Percentiles rank a stretch among this genome's conserved stretches.
These are phyloP conservation scores for Antheraea pernyi DNA, from an alignment of 1,140 invertebrate genomes.

Conservation along the genomic window DNA sequence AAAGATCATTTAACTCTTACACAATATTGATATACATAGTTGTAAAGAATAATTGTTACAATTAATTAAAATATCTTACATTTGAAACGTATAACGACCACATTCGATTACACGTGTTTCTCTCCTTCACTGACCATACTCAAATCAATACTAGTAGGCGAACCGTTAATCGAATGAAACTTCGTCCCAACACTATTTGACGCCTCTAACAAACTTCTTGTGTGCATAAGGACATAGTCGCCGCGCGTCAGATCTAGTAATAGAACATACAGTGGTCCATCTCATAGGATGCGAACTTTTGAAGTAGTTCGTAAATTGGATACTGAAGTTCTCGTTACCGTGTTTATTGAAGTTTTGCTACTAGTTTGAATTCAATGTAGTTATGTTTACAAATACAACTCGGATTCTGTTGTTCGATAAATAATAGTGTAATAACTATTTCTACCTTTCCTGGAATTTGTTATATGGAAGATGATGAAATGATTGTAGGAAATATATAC, in stretches of 20 bases:
- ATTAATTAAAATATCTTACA: not conserved
- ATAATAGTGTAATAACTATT: not conserved
- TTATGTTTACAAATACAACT: not conserved
- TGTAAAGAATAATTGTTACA: no score
- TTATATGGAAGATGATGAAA: no score
- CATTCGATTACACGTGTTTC: no score
- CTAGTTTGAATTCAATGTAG: not conserved
- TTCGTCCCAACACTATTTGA: not conserved
- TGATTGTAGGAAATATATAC: no score
- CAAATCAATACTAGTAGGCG: no score
- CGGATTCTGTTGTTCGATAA: not conserved
- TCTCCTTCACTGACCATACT: no score
- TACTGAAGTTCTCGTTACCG: not conserved
- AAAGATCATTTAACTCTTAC: no score
- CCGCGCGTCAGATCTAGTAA: not conserved
- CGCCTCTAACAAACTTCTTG: not conserved
- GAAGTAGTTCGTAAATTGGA: slow-evolving; percentile 1
- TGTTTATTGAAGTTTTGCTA: not conserved
- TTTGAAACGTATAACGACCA: not conserved
- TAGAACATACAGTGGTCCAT: not conserved
- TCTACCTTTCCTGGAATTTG: no score
- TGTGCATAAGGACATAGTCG: not conserved
- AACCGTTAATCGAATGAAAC: not conserved
- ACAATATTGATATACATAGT: no score
- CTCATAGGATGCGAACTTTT: not conserved